Evolutionary conservation across 2,888 invertebrate genomes (phyloP), one percentile per base, ranked within the genome.

Genomic region (Lycophotia porphyrea): DNA sequence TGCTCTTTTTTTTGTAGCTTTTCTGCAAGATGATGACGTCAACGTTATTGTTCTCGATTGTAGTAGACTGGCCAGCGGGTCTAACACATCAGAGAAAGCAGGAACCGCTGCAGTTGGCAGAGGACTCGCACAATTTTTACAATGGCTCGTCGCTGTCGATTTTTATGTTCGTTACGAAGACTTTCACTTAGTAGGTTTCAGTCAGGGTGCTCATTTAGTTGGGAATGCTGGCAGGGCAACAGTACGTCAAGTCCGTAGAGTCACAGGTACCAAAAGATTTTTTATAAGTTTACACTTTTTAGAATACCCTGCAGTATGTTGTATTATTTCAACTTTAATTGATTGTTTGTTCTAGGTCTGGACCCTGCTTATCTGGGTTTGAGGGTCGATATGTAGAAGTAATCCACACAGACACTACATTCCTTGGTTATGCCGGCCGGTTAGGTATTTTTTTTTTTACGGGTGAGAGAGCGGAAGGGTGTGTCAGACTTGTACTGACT

Each of bases 161-260:
- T 90, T 1, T 84, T 89, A 0, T 13, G 13, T 36, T 61, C 13
- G 1, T 36, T 93, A 91, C 61, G 87, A 92, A 9, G 92, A 74
- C 47, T 87, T 94, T n/a, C 96, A 96, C 76, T 85, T 96, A 8
- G 91, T 96, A 15, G 96, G 96, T 0, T 95, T 94, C 89, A 96
- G 95, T 84, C 92, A 96, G 60, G 96, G 96, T 3, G 95, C 92
- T 1, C 96, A 96, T 83, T 83, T 96, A 39, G 93, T 94, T 47
- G 96, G 95, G 3, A 92, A 90, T 42, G 94, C 94, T 42, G 94
- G 95, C 0, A 91, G 93, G 73, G 89, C 89, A 55, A 90, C 92
- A 7, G 79, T 85, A 2, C 90, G 92, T 8, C 85, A 75, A 49
- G 89, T 94, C 15, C 89, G 78, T 74, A 93, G 94, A 80, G 90